Percentiles rank a stretch among this genome's conserved stretches.
phyloP scores from a whole-genome alignment of 2,797 vertebrate species.

The Phylloscopus collybita region DNA sequence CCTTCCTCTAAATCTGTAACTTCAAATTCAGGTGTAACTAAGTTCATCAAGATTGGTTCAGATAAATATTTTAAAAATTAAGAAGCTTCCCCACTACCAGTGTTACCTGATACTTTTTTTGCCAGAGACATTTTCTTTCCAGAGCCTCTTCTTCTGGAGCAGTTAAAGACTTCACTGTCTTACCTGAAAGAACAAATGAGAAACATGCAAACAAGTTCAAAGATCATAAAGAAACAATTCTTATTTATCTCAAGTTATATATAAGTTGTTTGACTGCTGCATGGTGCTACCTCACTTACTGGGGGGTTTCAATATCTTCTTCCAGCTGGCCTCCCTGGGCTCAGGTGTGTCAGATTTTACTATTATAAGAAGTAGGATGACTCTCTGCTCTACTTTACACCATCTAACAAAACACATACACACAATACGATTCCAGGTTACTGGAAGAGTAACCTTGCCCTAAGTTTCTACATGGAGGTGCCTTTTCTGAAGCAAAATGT shows the following conservation, averaged over 20 bases:
- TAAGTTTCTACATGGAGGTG: background rate
- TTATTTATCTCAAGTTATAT: background rate
- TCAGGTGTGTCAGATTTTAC: background rate
- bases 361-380: background rate
- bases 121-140: background rate
- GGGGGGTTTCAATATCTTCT: background rate
- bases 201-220: background rate
- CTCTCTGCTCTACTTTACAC: background rate
- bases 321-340: background rate
- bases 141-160: background rate
- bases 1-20: background rate
- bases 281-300: background rate
- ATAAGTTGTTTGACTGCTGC: background rate
- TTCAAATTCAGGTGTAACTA: constrained; percentile 9
- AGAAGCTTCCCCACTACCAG: background rate
- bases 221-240: background rate
- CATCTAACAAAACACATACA: background rate
- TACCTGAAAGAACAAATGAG: background rate
- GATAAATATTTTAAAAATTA: background rate
- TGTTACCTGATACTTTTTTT: background rate
- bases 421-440: background rate
- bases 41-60: background rate
- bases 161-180: background rate
- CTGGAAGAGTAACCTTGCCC: background rate
- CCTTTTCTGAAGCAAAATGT: background rate